These are phyloP conservation scores for Lasiurus cinereus DNA, from an alignment of 2,113 vertebrate species.

Conservation along the genomic window DNA sequence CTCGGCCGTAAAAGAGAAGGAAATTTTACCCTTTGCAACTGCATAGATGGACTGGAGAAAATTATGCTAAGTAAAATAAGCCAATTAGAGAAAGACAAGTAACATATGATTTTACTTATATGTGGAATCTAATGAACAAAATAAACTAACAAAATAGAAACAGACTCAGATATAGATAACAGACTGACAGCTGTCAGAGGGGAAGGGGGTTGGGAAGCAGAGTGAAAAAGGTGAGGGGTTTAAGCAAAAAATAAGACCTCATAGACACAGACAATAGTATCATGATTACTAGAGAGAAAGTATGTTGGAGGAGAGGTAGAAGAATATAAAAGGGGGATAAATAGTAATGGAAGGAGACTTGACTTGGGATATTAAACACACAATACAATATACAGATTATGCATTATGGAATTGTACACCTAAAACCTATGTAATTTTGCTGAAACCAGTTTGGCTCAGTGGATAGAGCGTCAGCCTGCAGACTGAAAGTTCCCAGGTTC, in stretches of 20 bases:
- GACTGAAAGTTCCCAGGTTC: too few species aligned
- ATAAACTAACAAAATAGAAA: neutral
- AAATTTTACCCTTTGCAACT: neutral
- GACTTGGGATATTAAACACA: neutral
- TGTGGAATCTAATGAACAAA: neutral
- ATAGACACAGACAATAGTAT: neutral
- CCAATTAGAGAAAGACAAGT: neutral
- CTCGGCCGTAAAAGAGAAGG: neutral
- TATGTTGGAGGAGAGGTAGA: neutral
- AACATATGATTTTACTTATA: neutral
- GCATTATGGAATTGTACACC: neutral
- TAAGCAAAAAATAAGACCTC: neutral
- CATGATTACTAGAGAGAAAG: neutral
- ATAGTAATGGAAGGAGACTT: neutral
- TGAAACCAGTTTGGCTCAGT: too few species aligned
- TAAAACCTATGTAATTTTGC: neutral
- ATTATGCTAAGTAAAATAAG: neutral
- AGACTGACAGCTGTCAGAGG: neutral
- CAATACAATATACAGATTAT: neutral
- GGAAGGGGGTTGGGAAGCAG: neutral
- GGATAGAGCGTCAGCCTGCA: too few species aligned
- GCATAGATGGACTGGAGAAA: neutral
- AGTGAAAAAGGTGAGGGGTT: neutral
- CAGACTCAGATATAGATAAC: neutral
- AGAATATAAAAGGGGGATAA: neutral